Evolutionary conservation across 2,888 invertebrate species (phyloP).

Genomic region (Orchesellides sinensis): DNA sequence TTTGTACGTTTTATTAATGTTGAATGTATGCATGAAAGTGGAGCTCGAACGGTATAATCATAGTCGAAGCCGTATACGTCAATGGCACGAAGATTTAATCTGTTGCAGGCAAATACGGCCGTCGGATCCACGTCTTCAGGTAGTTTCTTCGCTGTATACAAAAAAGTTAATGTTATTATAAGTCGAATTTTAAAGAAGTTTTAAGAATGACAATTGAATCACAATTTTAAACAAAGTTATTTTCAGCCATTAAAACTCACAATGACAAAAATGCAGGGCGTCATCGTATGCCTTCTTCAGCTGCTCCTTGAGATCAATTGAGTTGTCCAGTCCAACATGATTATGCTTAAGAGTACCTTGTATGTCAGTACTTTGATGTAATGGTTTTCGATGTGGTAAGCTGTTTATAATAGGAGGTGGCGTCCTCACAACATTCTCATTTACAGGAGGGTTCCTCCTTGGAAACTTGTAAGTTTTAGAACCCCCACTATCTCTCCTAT

Average conservation of each 20-base stretch:
- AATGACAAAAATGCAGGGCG: conserved; percentile 70
- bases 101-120: conserved; percentile 98
- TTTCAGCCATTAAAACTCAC: conserved; percentile 62
- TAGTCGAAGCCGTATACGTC: conserved; percentile 98
- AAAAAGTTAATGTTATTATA: not conserved
- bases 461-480: conserved; percentile 6
- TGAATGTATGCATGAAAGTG: too few relatives aligned
- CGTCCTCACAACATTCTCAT: conserved; percentile 37
- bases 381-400: conserved; percentile 53
- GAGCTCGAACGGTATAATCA: conserved; percentile 98
- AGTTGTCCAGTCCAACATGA: conserved; percentile 12
- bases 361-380: conserved; percentile 59
- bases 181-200: too few relatives aligned
- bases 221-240: conserved; percentile 1
- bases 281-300: conserved; percentile 73
- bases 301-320: conserved; percentile 56
- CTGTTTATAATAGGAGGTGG: conserved; percentile 65
- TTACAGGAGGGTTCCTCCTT: conserved; percentile 18
- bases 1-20: too few relatives aligned
- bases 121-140: conserved; percentile 90
- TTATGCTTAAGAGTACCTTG: conserved; percentile 8
- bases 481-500: not conserved
- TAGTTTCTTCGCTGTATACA: conserved; percentile 86
- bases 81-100: conserved; percentile 92
- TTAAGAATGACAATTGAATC: too few relatives aligned